Percentiles rank a stretch among this genome's conserved stretches.
phyloP scores from a whole-genome alignment of 2,888 invertebrate genomes.

The Escarpia spicata region DNA sequence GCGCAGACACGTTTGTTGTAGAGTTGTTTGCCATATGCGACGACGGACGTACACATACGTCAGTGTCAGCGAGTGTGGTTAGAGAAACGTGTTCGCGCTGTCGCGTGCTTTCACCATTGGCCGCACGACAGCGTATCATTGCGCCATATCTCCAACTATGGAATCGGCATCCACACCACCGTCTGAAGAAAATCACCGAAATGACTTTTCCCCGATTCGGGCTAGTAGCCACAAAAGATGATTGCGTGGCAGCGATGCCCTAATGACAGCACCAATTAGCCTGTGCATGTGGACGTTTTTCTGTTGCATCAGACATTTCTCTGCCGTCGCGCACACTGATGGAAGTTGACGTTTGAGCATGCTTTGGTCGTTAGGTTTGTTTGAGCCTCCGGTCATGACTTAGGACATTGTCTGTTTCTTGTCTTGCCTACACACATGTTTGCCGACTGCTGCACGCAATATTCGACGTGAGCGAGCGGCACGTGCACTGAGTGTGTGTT shows the following conservation, averaged over 20 bases:
- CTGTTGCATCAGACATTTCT: not conserved
- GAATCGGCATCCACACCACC: not conserved
- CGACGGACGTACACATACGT: not conserved
- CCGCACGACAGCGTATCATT: not conserved
- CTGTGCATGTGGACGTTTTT: not conserved
- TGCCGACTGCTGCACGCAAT: not conserved
- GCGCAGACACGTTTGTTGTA: not conserved
- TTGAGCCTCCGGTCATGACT: not conserved
- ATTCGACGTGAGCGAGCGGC: not conserved
- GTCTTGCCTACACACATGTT: not conserved
- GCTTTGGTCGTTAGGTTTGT: slow-evolving; percentile 5
- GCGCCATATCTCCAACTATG: not conserved
- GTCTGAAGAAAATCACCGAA: not conserved
- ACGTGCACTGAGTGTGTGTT: not conserved
- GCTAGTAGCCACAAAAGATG: not conserved
- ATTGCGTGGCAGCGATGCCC: not conserved
- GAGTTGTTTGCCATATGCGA: not conserved
- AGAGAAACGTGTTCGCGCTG: not conserved
- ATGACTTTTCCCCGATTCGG: slow-evolving; percentile 12
- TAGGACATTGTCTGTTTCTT: not conserved
- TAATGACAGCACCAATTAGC: not conserved
- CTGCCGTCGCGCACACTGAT: not conserved
- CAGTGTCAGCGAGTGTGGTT: not conserved
- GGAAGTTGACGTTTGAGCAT: not conserved
- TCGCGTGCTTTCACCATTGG: not conserved